Base-by-base conservation (phyloP, 2,113 vertebrate genomes). In the Indicator indicator region DNA sequence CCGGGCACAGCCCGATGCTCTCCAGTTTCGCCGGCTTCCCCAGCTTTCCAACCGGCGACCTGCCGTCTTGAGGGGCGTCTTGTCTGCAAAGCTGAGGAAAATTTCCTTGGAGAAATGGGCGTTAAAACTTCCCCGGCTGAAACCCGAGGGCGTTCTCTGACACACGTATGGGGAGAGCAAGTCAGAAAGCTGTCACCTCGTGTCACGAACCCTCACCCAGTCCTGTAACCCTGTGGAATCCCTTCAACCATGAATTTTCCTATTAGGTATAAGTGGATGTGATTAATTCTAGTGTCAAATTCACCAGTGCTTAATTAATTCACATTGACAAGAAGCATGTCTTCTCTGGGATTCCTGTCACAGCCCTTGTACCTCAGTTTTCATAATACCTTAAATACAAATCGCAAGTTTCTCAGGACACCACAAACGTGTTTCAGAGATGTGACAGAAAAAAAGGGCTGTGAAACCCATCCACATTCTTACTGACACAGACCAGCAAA, bases 391-490 rank as follows among this genome's bases (percentile, higher is more conserved):
- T 52, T 55, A 68, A 69, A 78, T 36, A 27, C 3, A 14, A 72
- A 23, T 54, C 44, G 4, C 3, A 44, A 68, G 8, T 20, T 48
- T 81, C 70, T 48, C 4, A 11, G 77, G 36, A 56, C 1, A 0
- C 46, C 56, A 44, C 42, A 9, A 52, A 36, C 1, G 0, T 2
- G 0, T 26, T n/a, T 33, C 6, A 2, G 16, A 38, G 0, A 0
- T 1, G 2, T 30, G 38, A 7, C 5, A 18, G 7, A 38, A 40
- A 71, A 52, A 63, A 69, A 30, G 9, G 26, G 20, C 33, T 56
- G 30, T 1, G 4, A 85, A 84, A 9, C 9, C 11, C 58, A 46
- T 19, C 14, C 12, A 5, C 8, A 9, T 13, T 3, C 8, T 58
- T 28, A 3, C 27, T 20, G 83, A 60, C 40, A 46, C 71, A 86